Conservation (phyloP, 2,888 invertebrate species). For the Drosophila prostipennis region DNA sequence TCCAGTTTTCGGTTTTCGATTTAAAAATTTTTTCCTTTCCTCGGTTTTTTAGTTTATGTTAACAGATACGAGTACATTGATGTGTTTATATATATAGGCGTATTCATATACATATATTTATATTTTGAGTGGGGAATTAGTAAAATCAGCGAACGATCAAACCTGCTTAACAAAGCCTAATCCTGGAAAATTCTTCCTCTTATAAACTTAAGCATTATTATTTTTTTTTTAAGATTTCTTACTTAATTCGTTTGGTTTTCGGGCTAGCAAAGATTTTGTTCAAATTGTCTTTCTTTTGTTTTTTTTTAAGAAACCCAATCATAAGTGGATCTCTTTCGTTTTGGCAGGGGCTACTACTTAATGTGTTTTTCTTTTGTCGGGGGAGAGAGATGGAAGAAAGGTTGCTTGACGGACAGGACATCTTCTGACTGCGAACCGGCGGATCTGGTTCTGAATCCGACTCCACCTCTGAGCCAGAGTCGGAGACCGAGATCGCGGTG, state of each 20-base stretch:
- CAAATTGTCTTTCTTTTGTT: slow-evolving; percentile 24
- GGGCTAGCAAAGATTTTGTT: slow-evolving; percentile 26
- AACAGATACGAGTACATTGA: slow-evolving; percentile 37
- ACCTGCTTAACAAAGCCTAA: slow-evolving; percentile 45
- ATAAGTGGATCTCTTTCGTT: not conserved
- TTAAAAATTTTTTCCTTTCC: slow-evolving; percentile 19
- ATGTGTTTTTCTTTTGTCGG: not conserved
- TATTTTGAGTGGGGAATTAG: slow-evolving; percentile 64
- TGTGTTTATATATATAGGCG: slow-evolving; percentile 27
- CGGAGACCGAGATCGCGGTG: slow-evolving; percentile 5
- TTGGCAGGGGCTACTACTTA: not conserved
- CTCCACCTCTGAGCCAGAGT: slow-evolving; percentile 15
- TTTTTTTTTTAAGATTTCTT: slow-evolving; percentile 26
- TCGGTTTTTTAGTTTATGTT: slow-evolving; percentile 29
- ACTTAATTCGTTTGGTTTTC: slow-evolving; percentile 27
- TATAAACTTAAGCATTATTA: slow-evolving; percentile 7
- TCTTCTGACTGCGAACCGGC: not conserved
- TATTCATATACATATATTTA: slow-evolving; percentile 33
- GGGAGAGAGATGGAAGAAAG: slow-evolving; percentile 21
- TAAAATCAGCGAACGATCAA: slow-evolving; percentile 77
- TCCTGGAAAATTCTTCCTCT: slow-evolving; percentile 52
- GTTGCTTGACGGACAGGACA: slow-evolving; percentile 7
- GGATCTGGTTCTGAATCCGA: slow-evolving; percentile 9
- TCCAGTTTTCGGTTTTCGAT: slow-evolving; percentile 4
- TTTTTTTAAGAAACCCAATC: not conserved